Conservation (phyloP, 2,797 vertebrate species). For the Yasuhikotakia modesta region DNA sequence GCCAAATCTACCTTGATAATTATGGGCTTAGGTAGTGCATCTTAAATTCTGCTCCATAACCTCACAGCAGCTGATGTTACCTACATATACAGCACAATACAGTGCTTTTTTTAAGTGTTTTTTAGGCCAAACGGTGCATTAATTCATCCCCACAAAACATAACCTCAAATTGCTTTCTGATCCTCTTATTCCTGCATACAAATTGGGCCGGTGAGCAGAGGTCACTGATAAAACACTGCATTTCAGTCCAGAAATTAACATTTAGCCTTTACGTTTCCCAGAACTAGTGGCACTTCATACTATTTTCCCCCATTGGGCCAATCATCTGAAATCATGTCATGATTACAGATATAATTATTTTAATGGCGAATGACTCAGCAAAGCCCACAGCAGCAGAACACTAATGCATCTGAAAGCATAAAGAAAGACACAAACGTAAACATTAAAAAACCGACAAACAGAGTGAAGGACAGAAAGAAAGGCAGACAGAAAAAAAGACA, state of each 20-base stretch:
- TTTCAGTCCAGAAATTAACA: constrained; percentile 32
- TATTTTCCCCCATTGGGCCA: constrained; percentile 25
- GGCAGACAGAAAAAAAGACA: not conserved
- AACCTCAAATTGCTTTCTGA: too few relatives aligned
- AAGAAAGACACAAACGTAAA: not conserved
- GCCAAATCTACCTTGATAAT: constrained; percentile 40
- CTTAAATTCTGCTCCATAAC: constrained; percentile 30
- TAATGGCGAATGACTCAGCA: constrained; percentile 44
- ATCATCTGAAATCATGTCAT: constrained; percentile 45
- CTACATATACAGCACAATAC: not conserved
- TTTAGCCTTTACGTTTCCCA: constrained; percentile 34
- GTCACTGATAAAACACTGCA: constrained; percentile 4
- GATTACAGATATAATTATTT: constrained; percentile 49
- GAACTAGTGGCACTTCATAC: constrained; percentile 34
- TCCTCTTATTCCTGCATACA: too few relatives aligned
- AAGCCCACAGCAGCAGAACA: constrained; percentile 5
- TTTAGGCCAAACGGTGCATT: not conserved
- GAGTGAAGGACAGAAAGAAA: not conserved
- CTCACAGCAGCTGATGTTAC: not conserved
- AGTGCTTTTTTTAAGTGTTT: not conserved
- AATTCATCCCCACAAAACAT: not conserved
- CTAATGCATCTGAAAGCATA: constrained; percentile 29
- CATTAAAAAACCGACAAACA: too few relatives aligned
- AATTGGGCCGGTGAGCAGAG: constrained; percentile 1
- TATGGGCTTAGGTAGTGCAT: constrained; percentile 29